Percentiles rank a stretch among this genome's conserved stretches.
Evolutionary conservation across 2,888 invertebrate genomes (phyloP).

Genomic region (Octodonta nipae): DNA sequence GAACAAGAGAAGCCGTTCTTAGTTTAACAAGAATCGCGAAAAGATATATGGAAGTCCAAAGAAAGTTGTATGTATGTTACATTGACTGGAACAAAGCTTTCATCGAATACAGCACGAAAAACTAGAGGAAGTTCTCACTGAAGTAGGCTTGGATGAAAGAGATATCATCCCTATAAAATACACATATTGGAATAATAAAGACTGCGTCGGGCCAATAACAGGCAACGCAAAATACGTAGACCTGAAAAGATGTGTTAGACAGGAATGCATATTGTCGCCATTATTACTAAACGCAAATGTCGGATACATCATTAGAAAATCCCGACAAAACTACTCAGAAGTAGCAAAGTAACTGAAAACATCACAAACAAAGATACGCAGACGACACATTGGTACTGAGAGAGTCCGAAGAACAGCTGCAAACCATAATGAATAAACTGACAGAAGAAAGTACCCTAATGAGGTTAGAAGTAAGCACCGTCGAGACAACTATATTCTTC

Average conservation of each 20-base stretch:
- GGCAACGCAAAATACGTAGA: conserved; percentile 1
- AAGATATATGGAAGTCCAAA: conserved; percentile 1
- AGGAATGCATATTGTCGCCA: too few relatives aligned
- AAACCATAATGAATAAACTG: neutral
- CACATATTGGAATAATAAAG: neutral
- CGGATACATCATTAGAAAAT: conserved; percentile 1
- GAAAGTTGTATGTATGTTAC: conserved; percentile 1
- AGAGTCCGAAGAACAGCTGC: too few relatives aligned
- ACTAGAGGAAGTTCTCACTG: neutral
- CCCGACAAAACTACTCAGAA: neutral
- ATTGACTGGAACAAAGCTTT: neutral
- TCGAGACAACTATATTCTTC: neutral
- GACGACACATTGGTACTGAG: neutral
- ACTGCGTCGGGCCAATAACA: neutral
- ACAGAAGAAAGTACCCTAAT: neutral
- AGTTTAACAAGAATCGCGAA: neutral
- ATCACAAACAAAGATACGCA: neutral
- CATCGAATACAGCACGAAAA: conserved; percentile 1
- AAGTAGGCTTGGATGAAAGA: conserved; percentile 1
- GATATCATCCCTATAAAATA: neutral
- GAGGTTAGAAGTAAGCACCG: neutral
- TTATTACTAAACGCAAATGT: neutral
- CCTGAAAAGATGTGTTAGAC: neutral
- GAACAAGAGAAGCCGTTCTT: neutral
- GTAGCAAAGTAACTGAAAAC: too few relatives aligned